A percentile compares a stretch with the other conserved stretches of the same genome.
Evolutionary conservation across 2,113 vertebrate species (phyloP).

Genomic region (Oophaga pumilio): DNA sequence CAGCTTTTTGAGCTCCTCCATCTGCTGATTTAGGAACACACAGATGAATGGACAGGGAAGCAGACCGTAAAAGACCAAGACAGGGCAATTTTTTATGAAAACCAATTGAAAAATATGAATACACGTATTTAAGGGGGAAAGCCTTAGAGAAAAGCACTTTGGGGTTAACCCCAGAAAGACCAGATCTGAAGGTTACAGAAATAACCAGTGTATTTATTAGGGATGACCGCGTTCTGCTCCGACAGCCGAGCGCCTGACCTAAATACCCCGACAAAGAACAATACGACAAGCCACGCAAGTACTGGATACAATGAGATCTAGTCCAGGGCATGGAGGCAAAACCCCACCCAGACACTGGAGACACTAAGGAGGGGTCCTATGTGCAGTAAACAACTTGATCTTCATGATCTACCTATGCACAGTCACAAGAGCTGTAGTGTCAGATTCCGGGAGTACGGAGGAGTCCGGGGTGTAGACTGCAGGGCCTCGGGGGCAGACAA

Average conservation of each 20-base stretch:
- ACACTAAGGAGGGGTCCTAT: background rate
- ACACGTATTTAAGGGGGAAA: too few relatives aligned
- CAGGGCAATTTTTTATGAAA: too few relatives aligned
- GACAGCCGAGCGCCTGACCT: background rate
- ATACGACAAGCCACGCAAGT: background rate
- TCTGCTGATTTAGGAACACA: too few relatives aligned
- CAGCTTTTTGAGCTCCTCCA: too few relatives aligned
- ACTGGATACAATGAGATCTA: slow-evolving; percentile 27
- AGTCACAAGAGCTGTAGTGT: background rate
- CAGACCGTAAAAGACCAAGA: too few relatives aligned
- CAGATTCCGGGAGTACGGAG: background rate
- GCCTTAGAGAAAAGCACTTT: too few relatives aligned
- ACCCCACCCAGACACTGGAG: slow-evolving; percentile 26
- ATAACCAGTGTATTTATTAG: background rate
- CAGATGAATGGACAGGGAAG: too few relatives aligned
- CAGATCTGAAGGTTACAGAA: background rate
- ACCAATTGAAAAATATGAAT: too few relatives aligned
- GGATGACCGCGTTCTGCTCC: background rate
- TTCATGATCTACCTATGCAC: slow-evolving; percentile 22
- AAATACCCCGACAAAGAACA: background rate
- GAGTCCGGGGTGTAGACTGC: too few relatives aligned
- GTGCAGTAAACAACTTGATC: background rate
- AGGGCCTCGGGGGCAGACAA: too few relatives aligned
- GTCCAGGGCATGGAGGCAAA: background rate
- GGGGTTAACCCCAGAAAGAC: background rate